Conservation (phyloP, 2,888 invertebrate species). For the Dioctria rufipes region DNA sequence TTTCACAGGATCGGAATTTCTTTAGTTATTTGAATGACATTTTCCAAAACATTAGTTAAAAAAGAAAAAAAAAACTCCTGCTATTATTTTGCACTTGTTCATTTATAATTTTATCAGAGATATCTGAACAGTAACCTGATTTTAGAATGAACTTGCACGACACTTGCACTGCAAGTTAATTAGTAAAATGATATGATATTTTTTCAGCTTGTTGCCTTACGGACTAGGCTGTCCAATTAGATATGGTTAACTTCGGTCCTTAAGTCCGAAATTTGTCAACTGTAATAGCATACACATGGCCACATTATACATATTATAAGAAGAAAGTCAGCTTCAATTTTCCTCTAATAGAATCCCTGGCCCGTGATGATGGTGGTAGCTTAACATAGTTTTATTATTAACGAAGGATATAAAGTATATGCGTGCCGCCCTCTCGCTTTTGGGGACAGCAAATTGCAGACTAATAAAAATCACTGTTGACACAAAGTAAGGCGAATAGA, state of each 20-base stretch:
- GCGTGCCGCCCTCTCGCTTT: background rate
- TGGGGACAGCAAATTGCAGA: constrained; percentile 18
- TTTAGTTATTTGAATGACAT: no score
- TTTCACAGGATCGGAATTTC: no score
- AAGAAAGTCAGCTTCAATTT: constrained; percentile 29
- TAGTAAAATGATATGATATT: no score
- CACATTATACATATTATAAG: no score
- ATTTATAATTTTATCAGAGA: no score
- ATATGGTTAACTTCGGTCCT: background rate
- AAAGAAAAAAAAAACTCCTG: no score
- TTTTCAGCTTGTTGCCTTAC: no score
- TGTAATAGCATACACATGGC: background rate
- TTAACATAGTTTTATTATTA: constrained; percentile 16
- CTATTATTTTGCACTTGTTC: no score
- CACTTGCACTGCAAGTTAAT: no score
- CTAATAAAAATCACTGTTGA: constrained; percentile 49
- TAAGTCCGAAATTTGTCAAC: background rate
- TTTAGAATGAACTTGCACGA: no score
- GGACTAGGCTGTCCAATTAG: background rate
- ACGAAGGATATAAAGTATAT: background rate
- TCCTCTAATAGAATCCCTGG: constrained; percentile 11
- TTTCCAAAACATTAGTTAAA: no score
- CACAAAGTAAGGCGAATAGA: constrained; percentile 30
- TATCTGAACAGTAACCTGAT: no score
- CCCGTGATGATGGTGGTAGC: background rate